Evolutionary conservation across 2,113 vertebrate genomes (phyloP), one percentile per base, ranked within the genome.

Genomic region (Aegypius monachus): DNA sequence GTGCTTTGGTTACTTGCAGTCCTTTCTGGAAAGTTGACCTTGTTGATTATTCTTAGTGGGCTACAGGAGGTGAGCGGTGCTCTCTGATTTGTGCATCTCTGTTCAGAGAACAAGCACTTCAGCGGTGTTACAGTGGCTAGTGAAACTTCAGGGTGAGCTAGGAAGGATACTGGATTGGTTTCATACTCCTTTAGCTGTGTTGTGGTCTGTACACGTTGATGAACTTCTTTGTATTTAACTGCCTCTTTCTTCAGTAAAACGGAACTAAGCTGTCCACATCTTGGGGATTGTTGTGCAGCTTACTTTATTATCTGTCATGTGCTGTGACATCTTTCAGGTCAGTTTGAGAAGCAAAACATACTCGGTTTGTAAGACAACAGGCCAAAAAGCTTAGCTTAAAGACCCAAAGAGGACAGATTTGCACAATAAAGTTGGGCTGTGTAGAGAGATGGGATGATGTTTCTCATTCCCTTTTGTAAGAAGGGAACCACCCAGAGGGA

Each of bases 51-150:
- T 43, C 11, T 19, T 50, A 13, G 6, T 26, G 19, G 26, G 31
- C 50, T 43, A 2, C 29, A 5, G 50, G 45, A 66, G 47, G 20
- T 16, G 23, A 63, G 7, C 16, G 7, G 7, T 50, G 56, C 26
- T 87, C n/a, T 70, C 0, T 0, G 21, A 20, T 61, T 21, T 61
- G 15, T 42, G 17, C 16, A 19, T 52, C 50, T 6, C 2, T 36
- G 2, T 55, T 74, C 10, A 34, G 48, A 70, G 36, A 1, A 1
- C 9, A 16, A 61, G 42, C 9, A 0, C 47, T 81, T 70, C 7
- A 10, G 43, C n/a, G 23, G 6, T n/a, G 13, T 20, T 84, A 3
- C 14, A 17, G 43, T 8, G 11, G 21, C 20, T 55, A 8, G 13
- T 34, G 55, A 40, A 74, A 56, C 56, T 61, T 87, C 13, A 56